Conservation (phyloP, 2,888 invertebrate genomes). For the Tachina lurida region DNA sequence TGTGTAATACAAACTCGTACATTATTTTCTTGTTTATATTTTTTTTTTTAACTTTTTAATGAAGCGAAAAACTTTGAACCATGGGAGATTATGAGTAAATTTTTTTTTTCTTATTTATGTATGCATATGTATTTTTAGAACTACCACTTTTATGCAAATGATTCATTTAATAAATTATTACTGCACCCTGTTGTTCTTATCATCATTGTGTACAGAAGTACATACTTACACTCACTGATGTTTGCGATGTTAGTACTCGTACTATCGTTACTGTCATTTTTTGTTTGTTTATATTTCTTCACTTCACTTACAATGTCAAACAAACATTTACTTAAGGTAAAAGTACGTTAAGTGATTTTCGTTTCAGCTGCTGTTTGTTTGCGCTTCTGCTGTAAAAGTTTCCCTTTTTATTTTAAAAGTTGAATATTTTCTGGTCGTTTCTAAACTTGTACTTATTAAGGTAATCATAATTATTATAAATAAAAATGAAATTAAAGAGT, state of each 20-base stretch:
- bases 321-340: constrained; percentile 54
- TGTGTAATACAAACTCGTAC: not conserved
- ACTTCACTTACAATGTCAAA: constrained; percentile 32
- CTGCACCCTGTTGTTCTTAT: constrained; percentile 68
- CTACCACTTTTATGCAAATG: constrained; percentile 69
- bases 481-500: too few relatives aligned
- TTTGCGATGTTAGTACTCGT: not conserved
- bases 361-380: constrained; percentile 6
- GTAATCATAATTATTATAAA: too few relatives aligned
- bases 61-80: constrained; percentile 29
- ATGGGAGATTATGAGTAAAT: constrained; percentile 16
- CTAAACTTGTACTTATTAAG: not conserved
- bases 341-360: constrained; percentile 44
- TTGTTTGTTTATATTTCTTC: constrained; percentile 26
- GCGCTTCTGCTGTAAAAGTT: not conserved
- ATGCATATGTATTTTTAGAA: not conserved
- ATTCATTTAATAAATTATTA: constrained; percentile 68
- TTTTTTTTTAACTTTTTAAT: not conserved
- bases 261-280: not conserved
- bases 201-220: constrained; percentile 14
- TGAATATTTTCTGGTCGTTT: not conserved
- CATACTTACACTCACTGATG: not conserved
- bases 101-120: not conserved
- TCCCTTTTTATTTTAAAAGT: not conserved
- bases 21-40: not conserved